Evolutionary conservation across 2,888 invertebrate species (phyloP), one percentile per base, ranked within the genome.

Genomic region (Malthinus flaveolus): DNA sequence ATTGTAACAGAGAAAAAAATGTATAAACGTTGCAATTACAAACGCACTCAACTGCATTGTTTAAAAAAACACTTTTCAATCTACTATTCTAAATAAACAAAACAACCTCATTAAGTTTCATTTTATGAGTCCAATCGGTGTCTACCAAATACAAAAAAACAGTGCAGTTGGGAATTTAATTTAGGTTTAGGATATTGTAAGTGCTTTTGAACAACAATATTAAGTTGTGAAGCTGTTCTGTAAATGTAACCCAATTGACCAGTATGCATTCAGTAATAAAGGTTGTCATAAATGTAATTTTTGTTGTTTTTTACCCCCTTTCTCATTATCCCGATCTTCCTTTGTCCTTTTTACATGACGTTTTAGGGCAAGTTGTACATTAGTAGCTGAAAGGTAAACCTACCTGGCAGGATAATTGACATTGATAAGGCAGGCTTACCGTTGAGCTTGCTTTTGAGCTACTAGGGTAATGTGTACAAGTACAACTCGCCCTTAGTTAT

Each of bases 251-350:
- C 78, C 76, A 78, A 77, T 77, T 79, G 80, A 81, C 81, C 80
- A 81, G 80, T 81, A 80, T 80, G 80, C 80, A 81, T 81, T 81
- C 79, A 81, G 78, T 79, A 78, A 81, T 81, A 81, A 81, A 81
- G 81, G 81, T 81, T 81, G 81, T 81, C 80, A 79, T 81, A 78
- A 80, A 79, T 78, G 78, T 79, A 42, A 76, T 56, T 46, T 60
- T 11, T 34, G 32, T 39, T 45, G n/a, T n/a, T n/a, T n/a, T n/a
- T n/a, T n/a, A n/a, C n/a, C n/a, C n/a, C n/a, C n/a, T n/a, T n/a
- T n/a, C n/a, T n/a, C n/a, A n/a, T n/a, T n/a, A n/a, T n/a, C n/a
- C n/a, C n/a, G n/a, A n/a, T n/a, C n/a, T n/a, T n/a, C n/a, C n/a
- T n/a, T n/a, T n/a, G n/a, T n/a, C n/a, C n/a, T n/a, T n/a, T n/a